Percentiles rank a stretch among this genome's conserved stretches.
These are phyloP conservation scores for Synanthedon vespiformis DNA, from an alignment of 2,888 invertebrate genomes.

Conservation along the genomic window DNA sequence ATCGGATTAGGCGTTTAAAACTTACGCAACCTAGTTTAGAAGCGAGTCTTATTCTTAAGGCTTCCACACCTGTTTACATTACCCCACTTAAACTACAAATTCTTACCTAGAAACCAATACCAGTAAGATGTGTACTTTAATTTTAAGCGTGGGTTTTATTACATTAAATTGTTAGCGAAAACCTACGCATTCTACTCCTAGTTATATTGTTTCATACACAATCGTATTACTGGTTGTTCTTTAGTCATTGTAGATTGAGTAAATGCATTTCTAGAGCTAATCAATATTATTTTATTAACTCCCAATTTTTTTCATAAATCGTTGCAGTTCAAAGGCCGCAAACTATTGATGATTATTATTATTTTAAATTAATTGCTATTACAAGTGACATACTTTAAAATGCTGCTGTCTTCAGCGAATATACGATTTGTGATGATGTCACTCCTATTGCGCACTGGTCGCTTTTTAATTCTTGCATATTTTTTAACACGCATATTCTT, in stretches of 20 bases:
- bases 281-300: no score
- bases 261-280: no score
- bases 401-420: background rate
- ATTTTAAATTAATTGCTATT: no score
- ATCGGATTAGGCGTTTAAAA: slow-evolving; percentile 31
- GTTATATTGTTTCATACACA: background rate
- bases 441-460: background rate
- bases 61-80: slow-evolving; percentile 30
- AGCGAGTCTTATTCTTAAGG: slow-evolving; percentile 28
- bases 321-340: no score
- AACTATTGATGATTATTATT: no score
- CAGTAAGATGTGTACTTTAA: background rate
- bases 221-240: background rate
- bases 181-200: background rate
- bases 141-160: background rate
- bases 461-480: background rate
- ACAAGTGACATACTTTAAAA: no score
- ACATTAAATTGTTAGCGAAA: background rate
- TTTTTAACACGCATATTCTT: no score
- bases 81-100: slow-evolving; percentile 3
- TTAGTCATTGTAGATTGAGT: background rate
- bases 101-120: background rate
- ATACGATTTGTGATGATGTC: slow-evolving; percentile 4
- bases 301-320: no score
- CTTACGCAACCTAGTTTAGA: slow-evolving; percentile 40